Evolutionary conservation across 1,140 invertebrate genomes (phyloP), one percentile per base, ranked within the genome.

Genomic region (Drosophila elegans): DNA sequence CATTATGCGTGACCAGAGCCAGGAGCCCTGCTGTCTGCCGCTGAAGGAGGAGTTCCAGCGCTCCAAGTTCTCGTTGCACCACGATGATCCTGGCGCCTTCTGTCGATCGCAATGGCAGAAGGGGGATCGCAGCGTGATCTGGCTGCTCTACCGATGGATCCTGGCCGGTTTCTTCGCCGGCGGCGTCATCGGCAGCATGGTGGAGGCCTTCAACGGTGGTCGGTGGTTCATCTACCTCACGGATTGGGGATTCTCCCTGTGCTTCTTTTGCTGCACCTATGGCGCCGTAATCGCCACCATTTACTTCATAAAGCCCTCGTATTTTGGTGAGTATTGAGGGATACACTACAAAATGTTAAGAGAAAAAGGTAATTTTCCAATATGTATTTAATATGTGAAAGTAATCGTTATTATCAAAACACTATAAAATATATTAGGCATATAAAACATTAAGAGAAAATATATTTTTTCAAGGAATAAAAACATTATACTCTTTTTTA

Each of bases 181-280:
- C 2, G 93, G 95, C 0, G 81, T 93, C 3, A 55, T 94, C 0
- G 93, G 93, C 53, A 94, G 94, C 10, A 45, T 94, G 2, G 91
- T 94, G 6, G 90, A 94, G 25, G 12, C 92, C 2, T 91, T 75
- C 1, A 45, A 55, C 6, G 72, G 55, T 3, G 91, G 91, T 1
- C 55, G 12, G 7, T 92, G 90, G 86, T 94, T 95, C 36, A 96
- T 96, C 38, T 97, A 96, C 84, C 93, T 97, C 42, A 96, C 96
- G 11, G 95, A 96, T 88, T 96, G 96, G 96, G 96, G 96, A n/a
- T 94, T 95, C 72, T 72, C 93, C 0, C 61, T 95, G 0, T 95
- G 94, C 45, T 86, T 80, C 66, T 89, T 73, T 48, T 73, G 75
- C 39, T 83, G 83, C 29, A 36, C 73, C 5, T 91, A 81, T 72